Percentiles rank a stretch among this genome's conserved stretches.
phyloP scores from a whole-genome alignment of 2,113 vertebrate species.

The Rattus norvegicus region DNA sequence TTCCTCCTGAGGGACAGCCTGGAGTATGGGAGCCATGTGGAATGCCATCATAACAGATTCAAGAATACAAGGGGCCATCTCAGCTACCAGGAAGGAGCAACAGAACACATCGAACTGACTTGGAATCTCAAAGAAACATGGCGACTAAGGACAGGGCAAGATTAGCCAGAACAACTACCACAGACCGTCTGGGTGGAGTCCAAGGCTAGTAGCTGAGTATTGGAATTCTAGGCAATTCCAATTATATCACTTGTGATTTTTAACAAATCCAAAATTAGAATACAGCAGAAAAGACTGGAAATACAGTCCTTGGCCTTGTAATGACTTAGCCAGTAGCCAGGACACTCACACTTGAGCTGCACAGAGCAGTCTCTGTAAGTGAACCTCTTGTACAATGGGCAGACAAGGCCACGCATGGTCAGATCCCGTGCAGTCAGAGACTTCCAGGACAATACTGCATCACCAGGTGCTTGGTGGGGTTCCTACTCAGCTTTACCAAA shows the following conservation, averaged over 20 bases:
- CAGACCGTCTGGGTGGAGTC: not conserved
- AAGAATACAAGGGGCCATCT: not conserved
- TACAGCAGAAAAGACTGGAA: not conserved
- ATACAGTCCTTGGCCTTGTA: not conserved
- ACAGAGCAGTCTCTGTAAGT: too few relatives aligned
- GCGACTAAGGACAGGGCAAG: not conserved
- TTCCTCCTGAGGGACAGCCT: not conserved
- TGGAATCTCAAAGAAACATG: not conserved
- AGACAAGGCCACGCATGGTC: not conserved
- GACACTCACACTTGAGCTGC: not conserved
- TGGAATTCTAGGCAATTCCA: not conserved
- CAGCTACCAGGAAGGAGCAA: not conserved
- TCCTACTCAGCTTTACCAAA: constrained; percentile 2
- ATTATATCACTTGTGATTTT: not conserved
- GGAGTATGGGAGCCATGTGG: not conserved
- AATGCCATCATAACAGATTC: not conserved
- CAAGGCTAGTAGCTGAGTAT: not conserved
- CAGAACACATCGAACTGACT: not conserved
- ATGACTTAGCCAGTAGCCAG: not conserved
- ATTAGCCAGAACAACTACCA: not conserved
- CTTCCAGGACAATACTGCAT: not conserved
- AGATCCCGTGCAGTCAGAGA: not conserved
- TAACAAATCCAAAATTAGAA: constrained; percentile 5
- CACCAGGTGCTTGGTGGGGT: not conserved
- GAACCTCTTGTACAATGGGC: not conserved